Percentiles rank a stretch among this genome's conserved stretches.
phyloP scores from a whole-genome alignment of 2,888 invertebrate species.

The Ectropis crepuscularia region DNA sequence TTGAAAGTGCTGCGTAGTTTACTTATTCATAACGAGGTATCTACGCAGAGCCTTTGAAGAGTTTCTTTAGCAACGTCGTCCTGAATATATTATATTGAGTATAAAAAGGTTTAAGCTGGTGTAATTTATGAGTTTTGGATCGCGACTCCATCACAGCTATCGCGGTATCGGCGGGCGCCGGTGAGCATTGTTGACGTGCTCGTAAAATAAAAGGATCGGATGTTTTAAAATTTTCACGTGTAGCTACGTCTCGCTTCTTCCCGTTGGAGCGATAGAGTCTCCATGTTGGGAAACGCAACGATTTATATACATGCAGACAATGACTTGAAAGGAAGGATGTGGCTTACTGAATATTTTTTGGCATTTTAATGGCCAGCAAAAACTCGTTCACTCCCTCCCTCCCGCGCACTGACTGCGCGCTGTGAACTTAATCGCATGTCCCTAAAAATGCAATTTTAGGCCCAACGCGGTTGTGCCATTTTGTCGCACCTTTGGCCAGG shows the following conservation, averaged over 20 bases:
- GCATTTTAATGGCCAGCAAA: too few relatives aligned
- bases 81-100: constrained; percentile 35
- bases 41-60: constrained; percentile 37
- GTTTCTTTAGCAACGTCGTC: constrained; percentile 27
- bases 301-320: constrained; percentile 75
- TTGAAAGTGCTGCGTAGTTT: constrained; percentile 57
- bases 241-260: constrained; percentile 60
- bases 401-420: too few relatives aligned
- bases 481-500: too few relatives aligned
- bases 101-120: constrained; percentile 35
- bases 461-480: too few relatives aligned
- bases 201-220: constrained; percentile 63
- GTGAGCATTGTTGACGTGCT: constrained; percentile 55
- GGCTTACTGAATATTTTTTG: too few relatives aligned
- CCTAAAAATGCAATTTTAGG: too few relatives aligned
- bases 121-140: constrained; percentile 54
- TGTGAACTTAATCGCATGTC: too few relatives aligned
- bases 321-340: too few relatives aligned
- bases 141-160: constrained; percentile 53
- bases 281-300: constrained; percentile 80
- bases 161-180: constrained; percentile 46
- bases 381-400: too few relatives aligned
- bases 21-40: constrained; percentile 56
- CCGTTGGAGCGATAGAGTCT: constrained; percentile 34
- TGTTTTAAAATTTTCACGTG: constrained; percentile 70